Base-by-base conservation (phyloP, 1,140 invertebrate species). In the Drosophila biarmipes region DNA sequence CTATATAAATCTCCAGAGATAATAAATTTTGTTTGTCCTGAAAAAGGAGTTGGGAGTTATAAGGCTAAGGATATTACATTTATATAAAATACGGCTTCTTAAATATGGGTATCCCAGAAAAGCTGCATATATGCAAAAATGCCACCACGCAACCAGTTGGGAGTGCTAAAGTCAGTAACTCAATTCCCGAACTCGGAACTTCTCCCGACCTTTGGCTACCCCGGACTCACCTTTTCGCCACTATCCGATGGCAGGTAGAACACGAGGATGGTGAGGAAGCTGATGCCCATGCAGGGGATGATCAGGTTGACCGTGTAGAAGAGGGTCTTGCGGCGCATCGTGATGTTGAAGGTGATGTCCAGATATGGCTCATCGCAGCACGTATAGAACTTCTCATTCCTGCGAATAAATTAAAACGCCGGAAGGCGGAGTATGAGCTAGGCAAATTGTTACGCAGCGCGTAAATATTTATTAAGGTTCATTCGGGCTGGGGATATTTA, bases 311-410 rank as follows among this genome's bases (percentile, higher is more conserved):
- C 98, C 2, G 98, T 98, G 93, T 99, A 99, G 94, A 99, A 99
- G 37, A 99, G 94, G 27, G 98, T 99, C 93, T 99, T 99, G 71
- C 98, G 94, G 80, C 99, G 94, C 95, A 99, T 98, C 27, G 98
- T 99, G 69, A 99, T 99, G 93, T 99, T 99, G 93, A 99, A 99
- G 37, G 98, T 99, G 90, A 99, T 99, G 93, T 99, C 98, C 91
- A 99, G 94, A 92, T 98, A 98, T 34, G 97, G 97, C 93, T 98
- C 97, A 92, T 98, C 96, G 92, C 98, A 99, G 93, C 98, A 99
- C 54, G 98, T 98, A 94, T 99, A 99, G 93, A 96, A 98, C 89
- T 98, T 98, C 92, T 98, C 97, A 91, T 98, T 98, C 90, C 97
- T 97, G 93, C 6, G 93, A 92, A 52, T 92, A 52, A 75, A 12